Conservation (phyloP, 2,113 vertebrate genomes). For the Lophotis ruficrista region DNA sequence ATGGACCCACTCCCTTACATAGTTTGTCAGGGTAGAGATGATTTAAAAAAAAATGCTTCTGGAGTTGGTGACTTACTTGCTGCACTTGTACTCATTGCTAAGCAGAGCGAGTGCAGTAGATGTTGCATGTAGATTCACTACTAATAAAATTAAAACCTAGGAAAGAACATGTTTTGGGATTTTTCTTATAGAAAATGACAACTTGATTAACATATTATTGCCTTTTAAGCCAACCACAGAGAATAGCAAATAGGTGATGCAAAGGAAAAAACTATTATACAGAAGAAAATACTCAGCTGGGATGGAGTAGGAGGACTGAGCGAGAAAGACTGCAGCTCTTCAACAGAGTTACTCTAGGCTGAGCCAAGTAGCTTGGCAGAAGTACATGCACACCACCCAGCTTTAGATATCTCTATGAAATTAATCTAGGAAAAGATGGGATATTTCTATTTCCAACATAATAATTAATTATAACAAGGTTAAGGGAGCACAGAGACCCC, state of each 20-base stretch:
- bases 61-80: neutral
- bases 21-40: neutral
- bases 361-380: neutral
- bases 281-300: constrained; percentile 8
- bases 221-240: constrained; percentile 34
- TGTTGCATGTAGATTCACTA: neutral
- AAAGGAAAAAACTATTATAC: neutral
- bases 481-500: neutral
- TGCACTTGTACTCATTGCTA: neutral
- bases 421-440: neutral
- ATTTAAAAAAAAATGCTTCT: neutral
- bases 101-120: neutral
- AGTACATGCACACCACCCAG: neutral
- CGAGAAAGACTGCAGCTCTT: neutral
- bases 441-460: neutral
- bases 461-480: neutral
- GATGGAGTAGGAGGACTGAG: neutral
- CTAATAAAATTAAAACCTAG: neutral
- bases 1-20: neutral
- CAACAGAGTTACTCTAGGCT: neutral
- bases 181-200: constrained; percentile 35
- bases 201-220: constrained; percentile 38
- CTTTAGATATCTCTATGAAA: neutral
- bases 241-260: constrained; percentile 22
- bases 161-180: neutral